Evolutionary conservation across 2,797 vertebrate species (phyloP), one percentile per base, ranked within the genome.

Genomic region (Hoplostethus atlanticus): DNA sequence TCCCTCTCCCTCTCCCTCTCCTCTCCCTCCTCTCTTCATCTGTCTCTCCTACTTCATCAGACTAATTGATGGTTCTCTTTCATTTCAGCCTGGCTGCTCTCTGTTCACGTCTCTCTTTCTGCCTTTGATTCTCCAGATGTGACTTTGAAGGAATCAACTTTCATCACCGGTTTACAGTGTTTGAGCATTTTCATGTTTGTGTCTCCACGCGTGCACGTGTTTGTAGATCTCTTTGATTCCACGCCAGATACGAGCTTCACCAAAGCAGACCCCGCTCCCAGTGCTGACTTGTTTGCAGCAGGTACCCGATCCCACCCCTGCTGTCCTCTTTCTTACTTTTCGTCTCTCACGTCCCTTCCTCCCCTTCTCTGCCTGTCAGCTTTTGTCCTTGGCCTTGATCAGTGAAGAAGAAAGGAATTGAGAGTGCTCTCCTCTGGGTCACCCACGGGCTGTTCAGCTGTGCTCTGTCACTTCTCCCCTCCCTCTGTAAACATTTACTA

Each of bases 251-350:
- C 89, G 30, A 95, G 96, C 76, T 92, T 88, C 84, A 83, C 95
- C 84, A 92, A 91, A 86, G 92, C 93, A 78, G 96, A 97, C 44
- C 90, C 90, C 74, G 81, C 95, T 80, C 94, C 96, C 93, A 95
- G 95, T 92, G 95, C 95, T 95, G 97, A 97, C 92, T 93, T 98
- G 93, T 99, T 99, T 93, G 95, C 96, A 91, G 95, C 97, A 98
- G 98, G 97, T 98, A 99, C 94, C 91, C 75, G 13, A 38, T 53
- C 76, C 73, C 76, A 63, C 44, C 46, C 25, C 13, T 68, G 78
- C 71, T 62, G 40, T 42, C 34, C 9, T 70, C 63, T 82, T 68
- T 54, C 0, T 56, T 71, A 17, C 64, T 71, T 71, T 1, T 66
- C 36, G 31, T 16, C 68, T 86, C 72, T 88, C 65, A 78, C 80